phyloP scores from a whole-genome alignment of 2,113 vertebrate species.

The Fregata magnificens region DNA sequence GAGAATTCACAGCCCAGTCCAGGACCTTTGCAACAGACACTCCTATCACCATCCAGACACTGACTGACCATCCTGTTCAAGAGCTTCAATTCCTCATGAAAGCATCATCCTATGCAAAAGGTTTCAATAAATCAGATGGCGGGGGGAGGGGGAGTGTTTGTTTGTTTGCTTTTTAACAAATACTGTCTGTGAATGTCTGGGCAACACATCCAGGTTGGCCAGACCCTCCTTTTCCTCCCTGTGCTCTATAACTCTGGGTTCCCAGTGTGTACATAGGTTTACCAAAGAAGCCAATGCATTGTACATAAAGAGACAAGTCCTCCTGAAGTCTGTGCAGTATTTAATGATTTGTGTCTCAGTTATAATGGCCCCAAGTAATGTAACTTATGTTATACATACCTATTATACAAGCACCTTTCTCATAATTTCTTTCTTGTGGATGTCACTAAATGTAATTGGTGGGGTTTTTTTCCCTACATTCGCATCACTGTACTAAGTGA shows the following conservation, averaged over 20 bases:
- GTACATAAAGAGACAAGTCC: neutral
- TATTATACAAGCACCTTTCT: neutral
- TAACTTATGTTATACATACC: neutral
- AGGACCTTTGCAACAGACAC: neutral
- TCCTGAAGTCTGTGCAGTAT: neutral
- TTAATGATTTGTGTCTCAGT: neutral
- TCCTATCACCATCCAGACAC: neutral
- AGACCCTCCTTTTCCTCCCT: neutral
- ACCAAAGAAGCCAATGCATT: neutral
- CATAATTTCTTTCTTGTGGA: neutral
- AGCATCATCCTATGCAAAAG: neutral
- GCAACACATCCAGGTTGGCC: neutral
- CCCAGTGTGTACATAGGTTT: neutral
- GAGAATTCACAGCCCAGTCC: neutral
- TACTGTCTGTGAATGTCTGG: rapidly evolving
- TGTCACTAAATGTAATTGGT: neutral
- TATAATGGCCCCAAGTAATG: neutral
- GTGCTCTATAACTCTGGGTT: neutral
- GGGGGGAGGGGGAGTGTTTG: neutral
- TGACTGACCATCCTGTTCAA: neutral
- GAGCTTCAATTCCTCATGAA: neutral
- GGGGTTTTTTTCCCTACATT: rapidly evolving
- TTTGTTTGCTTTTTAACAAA: neutral
- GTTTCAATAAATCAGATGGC: neutral
- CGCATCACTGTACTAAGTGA: neutral